Base-by-base conservation (phyloP, 2,888 invertebrate genomes). In the Diploptera punctata region DNA sequence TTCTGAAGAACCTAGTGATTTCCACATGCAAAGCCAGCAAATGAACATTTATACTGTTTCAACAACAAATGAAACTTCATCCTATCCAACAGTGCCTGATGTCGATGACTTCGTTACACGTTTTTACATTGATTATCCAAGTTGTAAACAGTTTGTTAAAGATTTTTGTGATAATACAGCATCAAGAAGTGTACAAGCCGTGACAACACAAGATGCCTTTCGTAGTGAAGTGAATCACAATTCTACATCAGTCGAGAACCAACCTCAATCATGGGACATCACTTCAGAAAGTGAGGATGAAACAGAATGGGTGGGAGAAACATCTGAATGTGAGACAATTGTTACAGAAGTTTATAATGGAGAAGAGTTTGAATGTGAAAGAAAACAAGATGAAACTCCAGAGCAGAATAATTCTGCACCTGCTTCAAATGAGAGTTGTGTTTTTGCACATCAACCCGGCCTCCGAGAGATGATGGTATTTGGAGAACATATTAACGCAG, bases 101-200 rank as follows among this genome's bases (percentile, higher is more conserved):
- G 86, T 90, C 62, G 90, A 90, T 73, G 89, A 90, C 79, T 91
- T 90, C 78, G 88, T 91, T 26, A 86, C 89, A 60, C 86, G 89
- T 77, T 91, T 92, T 82, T 92, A 91, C 81, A 88, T 87, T 13
- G 91, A 91, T 78, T 90, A 90, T 77, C 89, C 89, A 1, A 87
- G 87, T 75, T 90, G 90, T 77, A 87, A 89, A 72, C 90, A 91
- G 73, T 85, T 89, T 24, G 88, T 90, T 74, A 81, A 83, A 9
- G 84, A 85, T 76, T 79, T 80, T 78, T 79, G 70, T 47, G 60
- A 54, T 18, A 57, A 29, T 74, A 19, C 44, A 16, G 19, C 33
- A 26, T 24, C 44, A 26, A 65, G 65, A 24, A 26, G n/a, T 19
- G n/a, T n/a, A n/a, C n/a, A n/a, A n/a, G n/a, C n/a, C n/a, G 26